Evolutionary conservation across 1,140 invertebrate species (phyloP), one percentile per base, ranked within the genome.

Genomic region (Calliopsis andreniformis): DNA sequence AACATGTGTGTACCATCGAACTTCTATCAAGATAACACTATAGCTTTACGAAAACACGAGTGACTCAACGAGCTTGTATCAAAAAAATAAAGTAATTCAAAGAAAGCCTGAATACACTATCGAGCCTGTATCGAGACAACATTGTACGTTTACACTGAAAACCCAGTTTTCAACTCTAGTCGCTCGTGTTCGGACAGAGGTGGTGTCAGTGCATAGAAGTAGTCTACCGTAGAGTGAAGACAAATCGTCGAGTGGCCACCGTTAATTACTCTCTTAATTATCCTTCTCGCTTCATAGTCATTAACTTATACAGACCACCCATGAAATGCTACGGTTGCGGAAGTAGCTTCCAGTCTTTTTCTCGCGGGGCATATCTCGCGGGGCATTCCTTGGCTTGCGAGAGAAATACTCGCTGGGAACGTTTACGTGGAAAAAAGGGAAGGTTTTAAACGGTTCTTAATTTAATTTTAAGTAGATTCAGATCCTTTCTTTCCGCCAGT

Each of bases 211-310:
- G 68, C 49, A 47, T 56, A 7, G 66, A 72, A 39, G 49, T 64
- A 39, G 69, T 77, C 77, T 59, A 75, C 58, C 78, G 56, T 56
- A 61, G 58, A 32, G 39, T 25, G 20, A 55, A 25, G 67, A 69
- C 58, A 62, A 78, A 85, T 56, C 66, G 43, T 7, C 45, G 51
- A 59, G 68, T 75, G 62, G 67, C 64, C 70, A 55, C 35, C 76
- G 76, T 82, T 87, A 87, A 87, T 87, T 84, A 86, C 72, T 56
- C n/a, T 68, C 70, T 82, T 84, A 80, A 83, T 87, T 87, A 87
- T 72, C 78, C 39, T 69, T 78, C 49, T 67, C 75, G 63, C 62
- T 67, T 47, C 28, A 51, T 30, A 32, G 76, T 71, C 86, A 80
- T 83, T 83, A 78, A 79, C 80, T 86, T 72, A 68, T 64, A 63